phyloP scores from a whole-genome alignment of 2,888 invertebrate species.

The Diaprepes abbreviatus region DNA sequence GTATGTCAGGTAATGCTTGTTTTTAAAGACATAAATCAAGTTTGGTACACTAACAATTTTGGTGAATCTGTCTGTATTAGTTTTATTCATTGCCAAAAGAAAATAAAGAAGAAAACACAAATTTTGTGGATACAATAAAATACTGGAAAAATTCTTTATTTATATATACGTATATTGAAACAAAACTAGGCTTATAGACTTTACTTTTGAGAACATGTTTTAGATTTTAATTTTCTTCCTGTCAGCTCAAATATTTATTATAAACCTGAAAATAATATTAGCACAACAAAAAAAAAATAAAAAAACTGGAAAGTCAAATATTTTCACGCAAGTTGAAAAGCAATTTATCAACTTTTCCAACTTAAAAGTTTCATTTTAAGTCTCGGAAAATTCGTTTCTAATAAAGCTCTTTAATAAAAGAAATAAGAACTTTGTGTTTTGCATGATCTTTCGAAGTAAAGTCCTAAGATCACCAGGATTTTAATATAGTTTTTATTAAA shows the following conservation, averaged over 20 bases:
- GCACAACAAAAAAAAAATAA: too few species aligned
- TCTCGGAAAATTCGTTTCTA: conserved; percentile 30
- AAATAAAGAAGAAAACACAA: too few species aligned
- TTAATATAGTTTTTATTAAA: conserved; percentile 26
- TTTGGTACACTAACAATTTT: too few species aligned
- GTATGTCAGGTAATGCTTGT: too few species aligned
- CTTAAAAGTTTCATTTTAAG: conserved; percentile 26
- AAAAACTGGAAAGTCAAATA: conserved; percentile 29
- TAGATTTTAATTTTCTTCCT: background rate
- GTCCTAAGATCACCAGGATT: conserved; percentile 18
- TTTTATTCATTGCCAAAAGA: too few species aligned
- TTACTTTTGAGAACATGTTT: too few species aligned
- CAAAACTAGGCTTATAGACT: too few species aligned
- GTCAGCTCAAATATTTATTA: background rate
- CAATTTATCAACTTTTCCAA: conserved; percentile 33
- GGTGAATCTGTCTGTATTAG: too few species aligned
- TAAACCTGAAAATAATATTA: conserved; percentile 22
- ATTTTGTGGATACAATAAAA: too few species aligned
- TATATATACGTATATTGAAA: too few species aligned
- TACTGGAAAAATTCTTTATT: too few species aligned
- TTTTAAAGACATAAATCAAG: too few species aligned
- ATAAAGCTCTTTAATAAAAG: conserved; percentile 36
- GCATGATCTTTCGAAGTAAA: conserved; percentile 26
- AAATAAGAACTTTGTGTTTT: conserved; percentile 27
- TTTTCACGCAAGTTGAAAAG: conserved; percentile 24